Conservation (phyloP, 2,113 vertebrate species). For the Takifugu flavidus region DNA sequence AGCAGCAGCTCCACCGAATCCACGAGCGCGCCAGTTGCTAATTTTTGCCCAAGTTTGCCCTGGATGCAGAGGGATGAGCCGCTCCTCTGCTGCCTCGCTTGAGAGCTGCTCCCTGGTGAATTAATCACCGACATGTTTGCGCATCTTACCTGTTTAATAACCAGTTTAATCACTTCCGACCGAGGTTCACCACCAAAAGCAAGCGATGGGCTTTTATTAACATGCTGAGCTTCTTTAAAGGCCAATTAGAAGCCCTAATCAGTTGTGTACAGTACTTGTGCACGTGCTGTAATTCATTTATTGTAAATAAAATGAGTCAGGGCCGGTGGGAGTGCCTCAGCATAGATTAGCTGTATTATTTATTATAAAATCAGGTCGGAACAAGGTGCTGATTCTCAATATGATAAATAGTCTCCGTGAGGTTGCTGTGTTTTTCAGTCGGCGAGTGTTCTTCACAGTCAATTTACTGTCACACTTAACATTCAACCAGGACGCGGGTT, state of each 20-base stretch:
- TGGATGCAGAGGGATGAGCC: slow-evolving; percentile 8
- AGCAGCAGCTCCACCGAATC: neutral
- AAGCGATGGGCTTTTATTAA: slow-evolving; percentile 57
- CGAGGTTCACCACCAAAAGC: slow-evolving; percentile 58
- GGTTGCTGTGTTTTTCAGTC: slow-evolving; percentile 7
- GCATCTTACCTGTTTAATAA: slow-evolving; percentile 71
- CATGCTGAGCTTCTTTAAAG: slow-evolving; percentile 50
- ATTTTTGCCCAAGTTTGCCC: slow-evolving; percentile 21
- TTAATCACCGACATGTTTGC: slow-evolving; percentile 52
- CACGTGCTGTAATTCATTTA: slow-evolving; percentile 42
- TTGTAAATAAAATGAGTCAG: slow-evolving; percentile 40
- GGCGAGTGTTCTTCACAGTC: slow-evolving; percentile 12
- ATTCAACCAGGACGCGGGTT: slow-evolving; percentile 52
- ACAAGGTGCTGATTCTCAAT: neutral
- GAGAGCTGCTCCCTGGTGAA: slow-evolving; percentile 45
- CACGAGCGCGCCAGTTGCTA: slow-evolving; percentile 22
- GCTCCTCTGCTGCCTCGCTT: neutral
- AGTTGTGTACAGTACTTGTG: slow-evolving; percentile 35
- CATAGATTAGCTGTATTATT: slow-evolving; percentile 21
- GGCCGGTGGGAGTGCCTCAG: slow-evolving; percentile 22
- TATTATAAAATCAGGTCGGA: slow-evolving; percentile 11
- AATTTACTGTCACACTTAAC: slow-evolving; percentile 57
- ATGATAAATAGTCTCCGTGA: neutral
- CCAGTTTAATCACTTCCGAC: slow-evolving; percentile 64
- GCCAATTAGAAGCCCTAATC: slow-evolving; percentile 54